Evolutionary conservation across 2,797 vertebrate species (phyloP), one percentile per base, ranked within the genome.

Genomic region (Orientallactaga sibirica): DNA sequence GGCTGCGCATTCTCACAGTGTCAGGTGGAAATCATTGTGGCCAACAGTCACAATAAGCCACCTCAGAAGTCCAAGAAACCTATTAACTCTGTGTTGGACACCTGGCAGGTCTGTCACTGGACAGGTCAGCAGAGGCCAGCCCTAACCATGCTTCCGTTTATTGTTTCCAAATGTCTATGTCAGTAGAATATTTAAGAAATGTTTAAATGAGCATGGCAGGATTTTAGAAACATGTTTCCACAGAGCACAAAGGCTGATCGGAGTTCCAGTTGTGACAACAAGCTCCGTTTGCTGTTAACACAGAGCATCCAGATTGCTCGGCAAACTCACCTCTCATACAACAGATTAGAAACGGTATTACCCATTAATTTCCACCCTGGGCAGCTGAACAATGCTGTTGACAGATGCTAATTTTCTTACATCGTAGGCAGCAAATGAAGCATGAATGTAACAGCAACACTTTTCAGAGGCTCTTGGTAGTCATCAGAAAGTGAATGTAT

Each of bases 361-460:
- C 96, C 93, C 89, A 81, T 97, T 97, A 96, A 96, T 94, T 98
- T 97, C 92, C 90, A 61, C 79, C 76, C 88, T 48, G 52, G 96
- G 89, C 93, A 96, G 82, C 75, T 95, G 88, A 97, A 75, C 96
- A 96, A 94, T 95, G 86, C 76, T 48, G 75, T 95, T 98, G 98
- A 96, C 25, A 97, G 97, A 62, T 97, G 91, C 76, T 97, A 91
- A 93, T 98, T 97, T 98, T 97, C 97, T 97, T 97, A 97, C 97
- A 87, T 95, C 93, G 86, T 97, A 95, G 90, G 89, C 94, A 97
- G 89, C 95, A 97, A 97, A 97, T 96, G 96, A 97, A 94, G 96
- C 90, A 93, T 96, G 91, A 97, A 94, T 97, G 92, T 96, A 97
- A 85, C 73, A 91, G 90, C 91, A 95, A 77, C 92, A 95, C 92